Conservation (phyloP, 2,888 invertebrate genomes). For the Trissonchulus latispiculum region DNA sequence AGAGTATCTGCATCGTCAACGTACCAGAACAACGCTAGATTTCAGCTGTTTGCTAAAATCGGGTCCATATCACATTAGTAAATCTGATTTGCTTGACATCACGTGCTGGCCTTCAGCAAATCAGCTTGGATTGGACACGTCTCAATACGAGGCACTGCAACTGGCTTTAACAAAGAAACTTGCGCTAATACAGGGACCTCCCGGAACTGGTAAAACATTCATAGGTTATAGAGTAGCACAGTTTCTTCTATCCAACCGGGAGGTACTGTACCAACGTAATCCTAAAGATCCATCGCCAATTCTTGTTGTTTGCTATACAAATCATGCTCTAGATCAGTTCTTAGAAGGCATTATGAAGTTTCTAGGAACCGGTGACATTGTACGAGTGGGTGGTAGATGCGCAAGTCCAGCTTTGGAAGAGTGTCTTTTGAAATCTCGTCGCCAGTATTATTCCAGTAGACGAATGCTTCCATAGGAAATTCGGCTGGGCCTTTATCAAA, state of each 20-base stretch:
- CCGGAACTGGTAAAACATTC: slow-evolving; percentile 76
- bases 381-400: slow-evolving; percentile 2
- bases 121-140: slow-evolving; percentile 54
- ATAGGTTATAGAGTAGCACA: slow-evolving; percentile 64
- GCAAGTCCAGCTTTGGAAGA: slow-evolving; percentile 39
- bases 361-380: background rate
- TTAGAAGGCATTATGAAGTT: slow-evolving; percentile 53
- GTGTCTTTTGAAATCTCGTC: slow-evolving; percentile 15
- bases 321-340: slow-evolving; percentile 77
- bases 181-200: slow-evolving; percentile 71
- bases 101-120: slow-evolving; percentile 53
- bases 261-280: slow-evolving; percentile 25
- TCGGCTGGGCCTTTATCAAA: too few species aligned
- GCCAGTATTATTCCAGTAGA: too few species aligned
- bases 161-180: slow-evolving; percentile 62
- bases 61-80: too few species aligned
- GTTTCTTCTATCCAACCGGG: slow-evolving; percentile 53
- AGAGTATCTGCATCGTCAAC: background rate
- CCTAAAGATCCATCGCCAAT: slow-evolving; percentile 52
- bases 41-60: too few species aligned
- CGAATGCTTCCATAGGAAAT: too few species aligned
- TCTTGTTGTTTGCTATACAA: slow-evolving; percentile 68
- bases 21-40: background rate
- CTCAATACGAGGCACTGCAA: slow-evolving; percentile 59
- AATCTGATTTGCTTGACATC: too few species aligned